Evolutionary conservation across 2,888 invertebrate species (phyloP).

Genomic region (Conistra vaccinii): DNA sequence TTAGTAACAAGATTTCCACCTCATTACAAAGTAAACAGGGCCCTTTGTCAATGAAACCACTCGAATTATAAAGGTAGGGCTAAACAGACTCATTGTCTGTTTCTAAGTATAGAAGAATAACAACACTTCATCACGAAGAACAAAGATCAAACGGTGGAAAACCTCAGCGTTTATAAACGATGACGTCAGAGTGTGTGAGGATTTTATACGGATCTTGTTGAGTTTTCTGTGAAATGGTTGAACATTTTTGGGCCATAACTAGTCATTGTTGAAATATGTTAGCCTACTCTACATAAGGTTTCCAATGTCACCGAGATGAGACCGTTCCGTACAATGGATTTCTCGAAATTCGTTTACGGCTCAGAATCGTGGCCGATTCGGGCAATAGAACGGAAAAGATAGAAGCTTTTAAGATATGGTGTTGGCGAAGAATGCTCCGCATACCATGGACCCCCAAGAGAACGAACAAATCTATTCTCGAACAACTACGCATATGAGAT

Average conservation of each 20-base stretch:
- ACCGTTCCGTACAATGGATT: too few relatives aligned
- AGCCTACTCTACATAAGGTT: too few relatives aligned
- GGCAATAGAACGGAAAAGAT: too few relatives aligned
- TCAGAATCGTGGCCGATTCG: too few relatives aligned
- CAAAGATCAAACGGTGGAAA: constrained; percentile 43
- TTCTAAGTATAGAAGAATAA: constrained; percentile 18
- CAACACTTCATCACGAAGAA: constrained; percentile 30
- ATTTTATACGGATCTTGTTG: background rate
- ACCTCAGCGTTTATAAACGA: constrained; percentile 41
- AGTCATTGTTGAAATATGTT: background rate
- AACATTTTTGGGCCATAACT: background rate
- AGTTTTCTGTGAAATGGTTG: background rate
- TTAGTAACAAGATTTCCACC: constrained; percentile 55
- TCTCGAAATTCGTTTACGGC: too few relatives aligned
- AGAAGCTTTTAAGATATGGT: too few relatives aligned
- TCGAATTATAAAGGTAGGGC: constrained; percentile 57
- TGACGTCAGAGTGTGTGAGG: background rate
- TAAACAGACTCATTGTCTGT: constrained; percentile 49
- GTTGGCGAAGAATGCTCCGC: too few relatives aligned
- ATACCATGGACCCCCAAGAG: too few relatives aligned
- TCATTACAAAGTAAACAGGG: constrained; percentile 64
- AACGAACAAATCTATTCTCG: too few relatives aligned
- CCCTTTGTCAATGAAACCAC: constrained; percentile 63
- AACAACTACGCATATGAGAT: too few relatives aligned
- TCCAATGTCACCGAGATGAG: too few relatives aligned